Percentiles rank a stretch among this genome's conserved stretches.
phyloP scores from a whole-genome alignment of 2,113 vertebrate species.

The Crotalus tigris region DNA sequence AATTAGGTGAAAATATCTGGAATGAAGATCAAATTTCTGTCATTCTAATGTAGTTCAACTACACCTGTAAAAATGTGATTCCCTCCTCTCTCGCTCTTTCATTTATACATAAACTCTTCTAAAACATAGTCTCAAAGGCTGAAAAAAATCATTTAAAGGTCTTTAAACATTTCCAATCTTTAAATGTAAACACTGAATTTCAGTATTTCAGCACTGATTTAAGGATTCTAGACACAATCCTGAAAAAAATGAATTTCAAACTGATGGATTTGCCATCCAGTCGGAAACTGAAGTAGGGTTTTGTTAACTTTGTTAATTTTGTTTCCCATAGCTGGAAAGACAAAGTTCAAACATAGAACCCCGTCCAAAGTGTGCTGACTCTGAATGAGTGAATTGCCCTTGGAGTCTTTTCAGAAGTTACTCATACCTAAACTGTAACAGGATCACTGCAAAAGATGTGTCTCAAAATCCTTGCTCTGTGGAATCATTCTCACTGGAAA shows the following conservation, averaged over 20 bases:
- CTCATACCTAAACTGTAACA: neutral
- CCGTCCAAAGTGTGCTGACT: neutral
- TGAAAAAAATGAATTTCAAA: neutral
- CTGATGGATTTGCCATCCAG: neutral
- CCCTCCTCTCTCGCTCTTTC: neutral
- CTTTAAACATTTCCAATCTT: neutral
- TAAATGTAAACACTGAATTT: neutral
- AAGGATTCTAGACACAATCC: neutral
- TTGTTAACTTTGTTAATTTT: neutral
- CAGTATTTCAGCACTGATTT: neutral
- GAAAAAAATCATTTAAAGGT: neutral
- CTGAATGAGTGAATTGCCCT: neutral
- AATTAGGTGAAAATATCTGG: neutral
- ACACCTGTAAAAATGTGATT: neutral
- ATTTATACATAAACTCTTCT: neutral
- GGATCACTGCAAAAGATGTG: neutral
- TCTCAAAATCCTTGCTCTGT: conserved; percentile 11
- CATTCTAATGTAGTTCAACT: neutral
- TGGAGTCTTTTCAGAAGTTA: neutral
- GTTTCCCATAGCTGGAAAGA: neutral
- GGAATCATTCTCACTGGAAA: conserved; percentile 20
- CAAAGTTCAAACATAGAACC: neutral
- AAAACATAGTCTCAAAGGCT: neutral
- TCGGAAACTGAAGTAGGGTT: neutral
- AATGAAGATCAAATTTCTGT: neutral